Evolutionary conservation across 2,113 vertebrate genomes (phyloP), one percentile per base, ranked within the genome.

Genomic region (Otolemur garnettii): DNA sequence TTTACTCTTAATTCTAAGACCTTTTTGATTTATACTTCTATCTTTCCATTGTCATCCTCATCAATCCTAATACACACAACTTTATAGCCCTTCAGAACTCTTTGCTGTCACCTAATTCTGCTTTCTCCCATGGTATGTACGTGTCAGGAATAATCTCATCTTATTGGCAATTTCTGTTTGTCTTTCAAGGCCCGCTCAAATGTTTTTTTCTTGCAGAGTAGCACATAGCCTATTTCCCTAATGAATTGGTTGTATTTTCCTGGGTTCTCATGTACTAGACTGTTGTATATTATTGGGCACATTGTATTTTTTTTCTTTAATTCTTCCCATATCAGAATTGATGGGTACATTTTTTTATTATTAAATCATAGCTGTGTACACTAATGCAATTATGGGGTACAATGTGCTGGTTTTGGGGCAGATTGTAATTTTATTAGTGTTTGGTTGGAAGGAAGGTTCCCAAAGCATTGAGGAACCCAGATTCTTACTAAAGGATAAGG

Each of bases 1-100:
- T n/a, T 64, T 33, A 55, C 60, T 90, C 26, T 78, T 91, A 64
- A 59, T 94, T 77, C 59, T 74, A 55, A 87, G 55, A 88, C 42
- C 5, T 72, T 72, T 33, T 19, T 82, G 26, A 26, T 93, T 72
- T 72, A 14, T 33, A 24, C 18, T 21, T 38, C 8, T 81, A 45
- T 53, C 62, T 79, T 87, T 60, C 38, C 64, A n/a, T 79, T 17
- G 30, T 66, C 24, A 24, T 79, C 42, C 30, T 38, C 33, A 62
- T 59, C 30, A 71, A 12, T 69, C 26, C 13, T 45, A 72, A 26
- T 74, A 38, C 7, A 55, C 45, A 14, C 66, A 62, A 18, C 64
- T 71, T 28, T 7, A 13, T 5, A 87, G 91, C 19, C 42, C 33
- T 72, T 93, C 12, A 60, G 24, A 50, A 35, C 75, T 87, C 28